Evolutionary conservation across 2,113 vertebrate species (phyloP), one percentile per base, ranked within the genome.

Genomic region (Serinus canaria): DNA sequence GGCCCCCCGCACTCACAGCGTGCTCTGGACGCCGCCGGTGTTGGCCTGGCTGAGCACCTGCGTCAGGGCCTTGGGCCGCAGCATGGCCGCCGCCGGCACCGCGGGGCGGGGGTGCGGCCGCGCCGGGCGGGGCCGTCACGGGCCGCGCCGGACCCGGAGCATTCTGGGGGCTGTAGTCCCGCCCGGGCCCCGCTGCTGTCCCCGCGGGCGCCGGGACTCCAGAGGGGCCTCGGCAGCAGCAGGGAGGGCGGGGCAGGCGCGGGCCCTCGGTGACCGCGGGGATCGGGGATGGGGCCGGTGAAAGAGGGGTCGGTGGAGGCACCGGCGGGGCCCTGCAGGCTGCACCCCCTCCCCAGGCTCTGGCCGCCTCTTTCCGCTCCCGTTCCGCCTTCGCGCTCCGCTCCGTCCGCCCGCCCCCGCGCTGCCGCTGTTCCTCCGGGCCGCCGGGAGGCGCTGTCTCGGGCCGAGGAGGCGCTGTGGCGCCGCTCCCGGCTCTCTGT

Each of bases 31-130:
- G 53, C 99, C 99, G 90, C 98, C 99, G 11, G 99, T 99, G 97
- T 99, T 99, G 80, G 99, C 99, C 80, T 99, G 99, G 97, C 99
- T 99, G 52, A 99, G 98, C 64, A 99, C 99, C 97, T 99, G 99
- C 75, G 99, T 99, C 87, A 99, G 95, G 56, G 99, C 99, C 92
- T 99, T 99, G 44, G 99, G 99, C 68, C 99, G 98, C 96, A 99
- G 98, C 99, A 98, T 98, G 91, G 91, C 94, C n/a, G 47, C 90
- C 83, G 11, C 35, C 59, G 19, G 35, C 13, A n/a, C 59, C 30
- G 55, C 63, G 55, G 39, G 41, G 15, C 69, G n/a, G 18, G 69
- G 79, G 17, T 25, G 69, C 31, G 30, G 66, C 24, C 60, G 53
- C 18, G 22, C 11, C 16, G 68, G 75, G 22, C 22, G 35, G 13